Conservation (phyloP, 2,888 invertebrate genomes). For the Antheraea yamamai region DNA sequence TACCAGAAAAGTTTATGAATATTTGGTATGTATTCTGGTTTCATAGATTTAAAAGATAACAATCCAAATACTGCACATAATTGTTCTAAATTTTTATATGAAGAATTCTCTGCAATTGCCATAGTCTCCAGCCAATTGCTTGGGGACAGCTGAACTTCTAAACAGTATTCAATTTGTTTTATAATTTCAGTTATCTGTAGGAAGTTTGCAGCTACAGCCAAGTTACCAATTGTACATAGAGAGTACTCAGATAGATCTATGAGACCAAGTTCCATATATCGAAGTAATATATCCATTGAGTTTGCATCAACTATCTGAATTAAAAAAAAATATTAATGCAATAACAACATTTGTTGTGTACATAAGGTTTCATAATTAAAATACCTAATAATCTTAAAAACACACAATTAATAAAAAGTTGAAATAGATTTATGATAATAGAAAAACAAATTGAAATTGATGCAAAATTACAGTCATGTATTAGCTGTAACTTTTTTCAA, state of each 20-base stretch:
- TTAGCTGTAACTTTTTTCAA: too few species aligned
- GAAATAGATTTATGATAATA: too few species aligned
- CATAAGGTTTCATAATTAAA: too few species aligned
- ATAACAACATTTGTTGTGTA: background rate
- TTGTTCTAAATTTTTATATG: slow-evolving; percentile 53
- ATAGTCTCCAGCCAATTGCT: slow-evolving; percentile 63
- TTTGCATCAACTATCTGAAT: slow-evolving; percentile 66
- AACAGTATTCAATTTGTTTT: slow-evolving; percentile 63
- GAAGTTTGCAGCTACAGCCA: slow-evolving; percentile 64
- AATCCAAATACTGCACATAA: slow-evolving; percentile 56
- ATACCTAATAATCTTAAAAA: too few species aligned
- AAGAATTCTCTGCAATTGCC: slow-evolving; percentile 59
- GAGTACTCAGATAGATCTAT: slow-evolving; percentile 61
- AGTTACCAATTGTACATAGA: slow-evolving; percentile 48
- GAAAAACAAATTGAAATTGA: too few species aligned
- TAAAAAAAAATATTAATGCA: slow-evolving; percentile 15
- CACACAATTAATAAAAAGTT: too few species aligned
- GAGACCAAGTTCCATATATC: slow-evolving; percentile 63
- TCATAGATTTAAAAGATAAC: slow-evolving; percentile 60
- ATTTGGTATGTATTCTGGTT: slow-evolving; percentile 52
- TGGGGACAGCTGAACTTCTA: slow-evolving; percentile 52
- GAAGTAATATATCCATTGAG: slow-evolving; percentile 61
- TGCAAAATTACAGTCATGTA: too few species aligned
- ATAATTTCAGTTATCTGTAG: slow-evolving; percentile 67
- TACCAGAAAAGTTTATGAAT: slow-evolving; percentile 67